These are phyloP conservation scores for Chaenocephalus aceratus DNA, from an alignment of 2,113 vertebrate genomes.

Conservation along the genomic window DNA sequence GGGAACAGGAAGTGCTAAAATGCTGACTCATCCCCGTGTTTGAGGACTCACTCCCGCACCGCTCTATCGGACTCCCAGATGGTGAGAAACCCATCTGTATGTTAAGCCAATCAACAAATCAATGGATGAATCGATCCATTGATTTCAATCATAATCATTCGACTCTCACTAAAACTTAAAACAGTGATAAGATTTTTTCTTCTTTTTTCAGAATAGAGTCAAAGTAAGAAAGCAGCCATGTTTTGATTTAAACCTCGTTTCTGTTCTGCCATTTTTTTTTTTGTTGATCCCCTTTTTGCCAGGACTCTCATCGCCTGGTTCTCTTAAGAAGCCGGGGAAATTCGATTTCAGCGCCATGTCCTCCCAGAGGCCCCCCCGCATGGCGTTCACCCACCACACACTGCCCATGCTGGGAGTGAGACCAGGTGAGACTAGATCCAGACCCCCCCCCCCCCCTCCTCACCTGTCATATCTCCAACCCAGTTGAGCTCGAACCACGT, in stretches of 20 bases:
- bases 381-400: constrained; percentile 94
- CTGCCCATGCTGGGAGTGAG: constrained; percentile 94
- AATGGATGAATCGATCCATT: constrained; percentile 75
- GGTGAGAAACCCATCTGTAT: constrained; percentile 70
- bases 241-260: constrained; percentile 87
- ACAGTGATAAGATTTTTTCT: constrained; percentile 53
- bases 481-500: no score
- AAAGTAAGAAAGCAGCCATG: constrained; percentile 75
- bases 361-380: constrained; percentile 91
- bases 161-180: constrained; percentile 60
- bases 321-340: constrained; percentile 96
- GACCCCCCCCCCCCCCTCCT: constrained; percentile 49
- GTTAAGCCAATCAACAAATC: constrained; percentile 72
- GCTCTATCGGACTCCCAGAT: constrained; percentile 31
- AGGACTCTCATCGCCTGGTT: constrained; percentile 93
- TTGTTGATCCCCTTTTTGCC: constrained; percentile 90
- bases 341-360: constrained; percentile 93
- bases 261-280: constrained; percentile 83
- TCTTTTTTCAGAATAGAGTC: constrained; percentile 60
- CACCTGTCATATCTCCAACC: neutral
- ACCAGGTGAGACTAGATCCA: constrained; percentile 90
- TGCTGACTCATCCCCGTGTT: no score
- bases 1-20: no score
- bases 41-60: no score
- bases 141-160: constrained; percentile 72